These are phyloP conservation scores for Axinella damicornis DNA, from an alignment of 37 sponge, comb jelly and placozoan genomes.

Conservation along the genomic window DNA sequence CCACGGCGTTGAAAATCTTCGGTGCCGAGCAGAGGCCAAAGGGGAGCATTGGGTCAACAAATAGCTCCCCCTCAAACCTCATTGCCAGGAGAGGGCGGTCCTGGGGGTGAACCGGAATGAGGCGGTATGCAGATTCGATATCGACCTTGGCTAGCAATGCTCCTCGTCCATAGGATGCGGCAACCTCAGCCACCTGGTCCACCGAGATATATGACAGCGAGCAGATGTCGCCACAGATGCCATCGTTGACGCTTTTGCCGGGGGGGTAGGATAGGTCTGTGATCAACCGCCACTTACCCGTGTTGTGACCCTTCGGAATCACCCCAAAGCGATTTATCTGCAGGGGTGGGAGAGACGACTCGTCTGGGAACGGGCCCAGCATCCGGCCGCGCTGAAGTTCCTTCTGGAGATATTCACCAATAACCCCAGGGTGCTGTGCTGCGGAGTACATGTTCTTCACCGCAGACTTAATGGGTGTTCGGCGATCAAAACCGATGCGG, in stretches of 20 bases:
- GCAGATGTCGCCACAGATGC: conserved; percentile 22
- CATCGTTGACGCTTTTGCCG: conserved; percentile 48
- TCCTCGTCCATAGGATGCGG: background rate
- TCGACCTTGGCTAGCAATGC: conserved; percentile 13
- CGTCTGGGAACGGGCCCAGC: conserved; percentile 25
- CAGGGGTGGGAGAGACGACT: background rate
- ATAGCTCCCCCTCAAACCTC: conserved; percentile 11
- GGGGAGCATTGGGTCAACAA: conserved; percentile 35
- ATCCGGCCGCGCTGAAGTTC: conserved; percentile 8
- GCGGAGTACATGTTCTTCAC: background rate
- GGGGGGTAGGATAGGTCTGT: conserved; percentile 42
- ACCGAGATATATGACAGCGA: conserved; percentile 3
- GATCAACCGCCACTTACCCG: conserved; percentile 48
- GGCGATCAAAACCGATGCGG: background rate
- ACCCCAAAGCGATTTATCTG: background rate
- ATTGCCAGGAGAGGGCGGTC: conserved; percentile 29
- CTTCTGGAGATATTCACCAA: conserved; percentile 6
- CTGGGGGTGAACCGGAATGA: conserved; percentile 29
- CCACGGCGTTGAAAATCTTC: conserved; percentile 39
- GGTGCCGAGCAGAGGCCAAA: conserved; percentile 44
- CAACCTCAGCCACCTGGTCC: background rate
- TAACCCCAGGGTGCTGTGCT: background rate
- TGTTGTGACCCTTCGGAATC: conserved; percentile 8
- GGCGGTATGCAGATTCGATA: conserved; percentile 8
- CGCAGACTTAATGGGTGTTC: background rate